Conservation (phyloP, 1,140 invertebrate species). For the Hyposmocoma kahamanoa region DNA sequence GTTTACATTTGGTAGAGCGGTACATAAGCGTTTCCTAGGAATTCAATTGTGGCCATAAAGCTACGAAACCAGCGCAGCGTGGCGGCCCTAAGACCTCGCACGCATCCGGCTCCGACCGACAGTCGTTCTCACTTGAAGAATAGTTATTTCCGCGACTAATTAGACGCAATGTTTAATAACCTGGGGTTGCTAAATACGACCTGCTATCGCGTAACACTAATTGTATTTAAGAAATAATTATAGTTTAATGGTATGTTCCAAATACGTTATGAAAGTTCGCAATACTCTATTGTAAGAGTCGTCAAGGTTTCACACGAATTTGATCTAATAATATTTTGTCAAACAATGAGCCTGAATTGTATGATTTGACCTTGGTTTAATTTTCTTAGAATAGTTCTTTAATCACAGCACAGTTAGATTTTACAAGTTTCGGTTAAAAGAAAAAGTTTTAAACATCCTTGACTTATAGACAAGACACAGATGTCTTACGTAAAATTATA, state of each 20-base stretch:
- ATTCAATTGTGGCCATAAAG: background rate
- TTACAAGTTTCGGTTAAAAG: too few relatives aligned
- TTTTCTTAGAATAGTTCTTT: too few relatives aligned
- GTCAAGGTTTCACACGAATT: background rate
- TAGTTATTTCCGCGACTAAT: slow-evolving; percentile 14
- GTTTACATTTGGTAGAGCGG: too few relatives aligned
- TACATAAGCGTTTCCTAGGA: too few relatives aligned
- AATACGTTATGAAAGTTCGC: background rate
- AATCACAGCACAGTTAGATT: too few relatives aligned
- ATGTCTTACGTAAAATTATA: too few relatives aligned
- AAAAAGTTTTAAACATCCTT: too few relatives aligned
- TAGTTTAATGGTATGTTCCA: background rate
- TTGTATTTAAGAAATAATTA: background rate
- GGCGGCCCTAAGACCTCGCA: slow-evolving; percentile 40
- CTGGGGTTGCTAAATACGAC: background rate
- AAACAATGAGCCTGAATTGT: too few relatives aligned
- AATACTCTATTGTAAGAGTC: background rate
- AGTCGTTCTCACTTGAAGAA: slow-evolving; percentile 55
- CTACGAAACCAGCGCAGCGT: slow-evolving; percentile 18
- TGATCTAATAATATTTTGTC: slow-evolving; percentile 1
- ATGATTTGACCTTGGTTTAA: too few relatives aligned
- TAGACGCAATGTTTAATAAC: slow-evolving; percentile 8
- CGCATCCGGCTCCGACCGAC: slow-evolving; percentile 47
- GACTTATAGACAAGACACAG: too few relatives aligned
- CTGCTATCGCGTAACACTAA: background rate